These are phyloP conservation scores for Caenorhabditis sp. DNA, from an alignment of 2,888 invertebrate species.

Conservation along the genomic window DNA sequence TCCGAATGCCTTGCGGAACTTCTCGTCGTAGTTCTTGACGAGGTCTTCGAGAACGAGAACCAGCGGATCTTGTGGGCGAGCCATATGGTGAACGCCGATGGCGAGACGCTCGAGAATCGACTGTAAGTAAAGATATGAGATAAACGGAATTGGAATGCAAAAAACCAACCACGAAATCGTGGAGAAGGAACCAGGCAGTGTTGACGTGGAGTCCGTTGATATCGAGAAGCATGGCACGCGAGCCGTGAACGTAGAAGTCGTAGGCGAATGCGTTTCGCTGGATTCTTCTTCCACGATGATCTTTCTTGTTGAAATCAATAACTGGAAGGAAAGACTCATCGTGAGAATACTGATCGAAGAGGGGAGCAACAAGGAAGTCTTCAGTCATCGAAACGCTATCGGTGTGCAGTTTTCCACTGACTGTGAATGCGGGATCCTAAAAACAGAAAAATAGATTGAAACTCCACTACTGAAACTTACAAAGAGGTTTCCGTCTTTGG, in stretches of 20 bases:
- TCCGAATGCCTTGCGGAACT: slow-evolving; percentile 80
- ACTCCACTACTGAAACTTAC: slow-evolving; percentile 37
- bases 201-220: slow-evolving; percentile 73
- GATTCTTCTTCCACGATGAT: slow-evolving; percentile 78
- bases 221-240: slow-evolving; percentile 65
- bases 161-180: slow-evolving; percentile 76
- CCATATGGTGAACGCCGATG: slow-evolving; percentile 72
- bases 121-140: slow-evolving; percentile 62
- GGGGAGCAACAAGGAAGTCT: slow-evolving; percentile 71
- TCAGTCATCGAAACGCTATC: slow-evolving; percentile 57
- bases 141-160: background rate
- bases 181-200: slow-evolving; percentile 77
- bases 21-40: slow-evolving; percentile 76
- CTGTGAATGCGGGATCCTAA: slow-evolving; percentile 55
- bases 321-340: slow-evolving; percentile 75
- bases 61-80: slow-evolving; percentile 74
- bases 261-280: slow-evolving; percentile 79
- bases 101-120: slow-evolving; percentile 70
- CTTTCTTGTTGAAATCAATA: slow-evolving; percentile 68
- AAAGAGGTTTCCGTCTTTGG: slow-evolving; percentile 68
- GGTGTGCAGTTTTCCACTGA: slow-evolving; percentile 50
- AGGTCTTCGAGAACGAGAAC: slow-evolving; percentile 72
- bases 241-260: slow-evolving; percentile 79
- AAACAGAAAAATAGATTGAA: background rate
- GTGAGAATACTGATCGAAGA: slow-evolving; percentile 74